Evolutionary conservation across 1,140 invertebrate species (phyloP).

Genomic region (Diorhabda carinulata): DNA sequence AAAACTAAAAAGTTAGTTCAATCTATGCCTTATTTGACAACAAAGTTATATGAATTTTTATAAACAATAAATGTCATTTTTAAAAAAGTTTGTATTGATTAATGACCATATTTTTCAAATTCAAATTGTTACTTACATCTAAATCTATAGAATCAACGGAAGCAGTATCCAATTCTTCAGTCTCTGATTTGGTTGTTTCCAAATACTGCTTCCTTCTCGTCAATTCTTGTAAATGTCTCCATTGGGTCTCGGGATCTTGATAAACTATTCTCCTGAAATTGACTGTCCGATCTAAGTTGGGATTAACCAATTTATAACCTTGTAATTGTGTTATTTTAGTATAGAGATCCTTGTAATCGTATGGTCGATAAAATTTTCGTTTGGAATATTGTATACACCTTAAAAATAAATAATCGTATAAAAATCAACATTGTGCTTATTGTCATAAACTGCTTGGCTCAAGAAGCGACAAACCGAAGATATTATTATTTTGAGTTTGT

Average conservation of each 20-base stretch:
- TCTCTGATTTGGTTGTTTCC: conserved; percentile 6
- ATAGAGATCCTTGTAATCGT: conserved; percentile 61
- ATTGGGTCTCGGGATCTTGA: conserved; percentile 23
- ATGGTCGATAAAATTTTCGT: conserved; percentile 56
- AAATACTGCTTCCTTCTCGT: neutral
- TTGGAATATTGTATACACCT: conserved; percentile 52
- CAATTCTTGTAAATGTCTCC: conserved; percentile 24
- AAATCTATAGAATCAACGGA: conserved; percentile 25
- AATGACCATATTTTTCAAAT: too few species aligned
- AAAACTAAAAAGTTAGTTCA: too few species aligned
- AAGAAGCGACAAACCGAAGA: too few species aligned
- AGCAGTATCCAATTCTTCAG: conserved; percentile 2
- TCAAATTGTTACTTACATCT: conserved; percentile 6
- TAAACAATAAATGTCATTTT: too few species aligned
- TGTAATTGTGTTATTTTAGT: conserved; percentile 46
- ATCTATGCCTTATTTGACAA: too few species aligned
- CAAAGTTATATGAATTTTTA: too few species aligned
- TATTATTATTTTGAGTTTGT: too few species aligned
- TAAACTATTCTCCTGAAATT: conserved; percentile 19
- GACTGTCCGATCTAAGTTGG: neutral
- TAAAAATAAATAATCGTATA: neutral
- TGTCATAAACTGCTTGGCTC: too few species aligned
- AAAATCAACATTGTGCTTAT: too few species aligned
- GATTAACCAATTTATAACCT: neutral
- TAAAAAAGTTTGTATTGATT: too few species aligned